Base-by-base conservation (phyloP, 2,797 vertebrate species). In the Gorsachius magnificus region DNA sequence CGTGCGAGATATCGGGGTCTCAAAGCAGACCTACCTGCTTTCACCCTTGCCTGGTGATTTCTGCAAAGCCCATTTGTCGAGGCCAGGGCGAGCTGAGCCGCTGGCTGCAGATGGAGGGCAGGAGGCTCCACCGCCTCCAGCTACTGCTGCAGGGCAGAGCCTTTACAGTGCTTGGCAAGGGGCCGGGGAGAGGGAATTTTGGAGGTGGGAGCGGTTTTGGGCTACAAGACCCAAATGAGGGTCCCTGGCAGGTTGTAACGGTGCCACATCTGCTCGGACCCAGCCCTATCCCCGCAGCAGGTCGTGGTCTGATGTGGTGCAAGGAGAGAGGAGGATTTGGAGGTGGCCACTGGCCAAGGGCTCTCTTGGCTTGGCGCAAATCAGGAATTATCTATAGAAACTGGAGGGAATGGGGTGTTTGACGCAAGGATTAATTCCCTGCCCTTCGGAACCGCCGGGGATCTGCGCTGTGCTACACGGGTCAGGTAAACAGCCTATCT, bases 41-140 rank as follows among this genome's bases (percentile, higher is more conserved):
- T 50, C 79, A 57, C 51, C 71, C 64, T 83, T 9, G 1, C 45
- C 69, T 76, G 29, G 38, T 3, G 7, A 2, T 38, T 38, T 46
- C 82, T 31, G 48, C 4, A 36, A 29, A 69, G 48, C 21, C 46
- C 5, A 1, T 65, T 25, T 0, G 3, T 21, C 1, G 3, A 51
- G 33, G 26, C 22, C 0, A 2, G 45, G 65, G 11, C 0, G 9
- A 57, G 57, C 57, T 1, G 4, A 63, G 36, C 15, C 1, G 15
- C 65, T 50, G 79, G 50, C 29, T 43, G 50, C 60, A 38, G 76
- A 21, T 9, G 6, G 43, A 57, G n/a, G n/a, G 43, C 66, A 46
- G 83, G 53, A 61, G 45, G 54, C 12, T 50, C 43, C 83, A 22
- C 50, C 4, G 2, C 25, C 36, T 13, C 83, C 3, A 10, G 72